These are phyloP conservation scores for Pocillopora meandrina DNA, from an alignment of 92 coral and sea anemone genomes.

Conservation along the genomic window DNA sequence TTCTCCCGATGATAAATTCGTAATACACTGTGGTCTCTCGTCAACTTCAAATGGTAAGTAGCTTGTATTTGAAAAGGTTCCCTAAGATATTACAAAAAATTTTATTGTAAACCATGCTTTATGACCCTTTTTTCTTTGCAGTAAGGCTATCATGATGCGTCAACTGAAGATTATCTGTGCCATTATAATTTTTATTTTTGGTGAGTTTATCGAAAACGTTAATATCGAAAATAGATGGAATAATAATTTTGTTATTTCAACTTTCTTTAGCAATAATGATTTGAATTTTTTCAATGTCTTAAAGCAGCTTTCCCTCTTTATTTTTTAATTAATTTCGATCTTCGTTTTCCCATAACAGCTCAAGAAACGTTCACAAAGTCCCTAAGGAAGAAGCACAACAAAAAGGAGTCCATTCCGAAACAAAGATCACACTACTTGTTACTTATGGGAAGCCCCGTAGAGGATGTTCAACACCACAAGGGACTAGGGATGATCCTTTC, in stretches of 20 bases:
- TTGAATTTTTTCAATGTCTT: too few relatives aligned
- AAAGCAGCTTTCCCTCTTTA: too few relatives aligned
- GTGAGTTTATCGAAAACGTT: constrained; percentile 12
- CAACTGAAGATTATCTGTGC: not conserved
- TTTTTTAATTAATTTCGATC: not conserved
- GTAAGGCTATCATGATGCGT: not conserved
- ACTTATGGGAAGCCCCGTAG: constrained; percentile 34
- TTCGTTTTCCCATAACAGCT: not conserved
- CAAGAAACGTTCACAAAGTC: constrained; percentile 20
- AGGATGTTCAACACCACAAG: constrained; percentile 19
- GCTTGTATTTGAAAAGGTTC: too few relatives aligned
- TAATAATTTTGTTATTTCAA: not conserved
- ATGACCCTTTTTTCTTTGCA: not conserved
- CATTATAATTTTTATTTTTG: not conserved
- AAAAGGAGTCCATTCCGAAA: constrained; percentile 28
- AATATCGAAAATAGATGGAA: not conserved
- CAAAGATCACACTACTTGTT: constrained; percentile 18
- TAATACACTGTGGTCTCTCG: not conserved
- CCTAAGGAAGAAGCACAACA: constrained; percentile 10
- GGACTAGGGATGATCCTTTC: constrained; percentile 39
- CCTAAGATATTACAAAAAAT: too few relatives aligned
- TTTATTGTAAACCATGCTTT: too few relatives aligned
- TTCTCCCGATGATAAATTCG: not conserved
- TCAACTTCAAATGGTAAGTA: too few relatives aligned
- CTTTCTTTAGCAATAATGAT: too few relatives aligned